These are phyloP conservation scores for Lycocerus yunnanus DNA, from an alignment of 2,888 invertebrate genomes.

Conservation along the genomic window DNA sequence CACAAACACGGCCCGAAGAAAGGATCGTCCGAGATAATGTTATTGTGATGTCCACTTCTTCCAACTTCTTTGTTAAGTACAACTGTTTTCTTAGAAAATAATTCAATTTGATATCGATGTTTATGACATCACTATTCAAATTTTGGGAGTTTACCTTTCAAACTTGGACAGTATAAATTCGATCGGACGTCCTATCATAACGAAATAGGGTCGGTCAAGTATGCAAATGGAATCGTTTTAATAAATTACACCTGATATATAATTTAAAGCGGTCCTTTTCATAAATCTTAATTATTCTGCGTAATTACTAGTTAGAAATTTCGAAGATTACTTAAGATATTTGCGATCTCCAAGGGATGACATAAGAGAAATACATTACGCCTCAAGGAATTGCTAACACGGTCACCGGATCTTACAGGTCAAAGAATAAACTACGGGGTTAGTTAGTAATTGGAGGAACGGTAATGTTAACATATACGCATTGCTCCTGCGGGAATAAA, in stretches of 20 bases:
- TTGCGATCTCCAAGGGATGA: constrained; percentile 35
- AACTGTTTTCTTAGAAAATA: constrained; percentile 43
- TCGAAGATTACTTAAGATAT: constrained; percentile 23
- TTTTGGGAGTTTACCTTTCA: constrained; percentile 49
- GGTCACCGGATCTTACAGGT: constrained; percentile 52
- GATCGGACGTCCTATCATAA: constrained; percentile 52
- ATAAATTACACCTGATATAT: constrained; percentile 50
- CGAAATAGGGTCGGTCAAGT: constrained; percentile 53
- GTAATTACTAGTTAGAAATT: constrained; percentile 18
- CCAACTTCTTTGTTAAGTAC: constrained; percentile 37
- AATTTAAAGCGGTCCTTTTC: background rate
- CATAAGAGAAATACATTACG: constrained; percentile 54
- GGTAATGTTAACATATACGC: constrained; percentile 45
- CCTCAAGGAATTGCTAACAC: constrained; percentile 53
- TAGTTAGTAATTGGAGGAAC: constrained; percentile 47
- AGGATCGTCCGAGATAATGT: constrained; percentile 43
- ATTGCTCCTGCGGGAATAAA: constrained; percentile 35
- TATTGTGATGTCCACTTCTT: constrained; percentile 47
- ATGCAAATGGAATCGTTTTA: constrained; percentile 51
- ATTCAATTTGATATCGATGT: constrained; percentile 33
- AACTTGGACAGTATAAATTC: constrained; percentile 49
- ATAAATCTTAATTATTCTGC: background rate
- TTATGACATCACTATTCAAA: constrained; percentile 34
- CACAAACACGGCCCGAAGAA: constrained; percentile 48
- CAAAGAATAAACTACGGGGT: constrained; percentile 51